Percentiles rank a stretch among this genome's conserved stretches.
These are phyloP conservation scores for Hydrozoanthus tunicans DNA, from an alignment of 64 coral and sea anemone genomes.

Conservation along the genomic window DNA sequence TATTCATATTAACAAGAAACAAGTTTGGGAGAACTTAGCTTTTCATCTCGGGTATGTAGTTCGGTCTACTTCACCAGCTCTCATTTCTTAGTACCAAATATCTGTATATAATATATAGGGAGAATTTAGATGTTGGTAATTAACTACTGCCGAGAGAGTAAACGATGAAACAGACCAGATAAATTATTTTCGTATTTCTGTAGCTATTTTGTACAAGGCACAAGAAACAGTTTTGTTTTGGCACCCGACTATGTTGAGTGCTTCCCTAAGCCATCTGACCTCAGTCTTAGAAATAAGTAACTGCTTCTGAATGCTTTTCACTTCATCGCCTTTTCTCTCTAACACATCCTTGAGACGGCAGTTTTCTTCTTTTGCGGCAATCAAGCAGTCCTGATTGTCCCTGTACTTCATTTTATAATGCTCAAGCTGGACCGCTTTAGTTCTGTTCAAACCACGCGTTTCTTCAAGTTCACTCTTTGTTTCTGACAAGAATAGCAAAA, in stretches of 20 bases:
- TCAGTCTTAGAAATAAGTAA: conserved; percentile 75
- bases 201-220: conserved; percentile 15
- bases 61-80: too few species aligned
- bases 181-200: background rate
- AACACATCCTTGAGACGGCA: conserved; percentile 60
- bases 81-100: too few species aligned
- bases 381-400: conserved; percentile 63
- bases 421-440: conserved; percentile 65
- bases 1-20: too few species aligned
- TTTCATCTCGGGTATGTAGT: too few species aligned
- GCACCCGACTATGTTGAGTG: conserved; percentile 70
- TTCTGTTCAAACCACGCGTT: conserved; percentile 39
- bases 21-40: too few species aligned
- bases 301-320: conserved; percentile 51
- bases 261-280: conserved; percentile 78
- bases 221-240: conserved; percentile 47
- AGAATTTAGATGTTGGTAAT: too few species aligned
- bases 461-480: conserved; percentile 75
- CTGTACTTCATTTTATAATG: conserved; percentile 72
- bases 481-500: conserved; percentile 38
- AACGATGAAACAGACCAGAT: too few species aligned
- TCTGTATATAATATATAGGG: too few species aligned
- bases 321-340: conserved; percentile 59
- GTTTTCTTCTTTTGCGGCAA: conserved; percentile 71
- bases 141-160: too few species aligned